phyloP scores from a whole-genome alignment of 2,888 invertebrate species.

The Tenthredo amoena region DNA sequence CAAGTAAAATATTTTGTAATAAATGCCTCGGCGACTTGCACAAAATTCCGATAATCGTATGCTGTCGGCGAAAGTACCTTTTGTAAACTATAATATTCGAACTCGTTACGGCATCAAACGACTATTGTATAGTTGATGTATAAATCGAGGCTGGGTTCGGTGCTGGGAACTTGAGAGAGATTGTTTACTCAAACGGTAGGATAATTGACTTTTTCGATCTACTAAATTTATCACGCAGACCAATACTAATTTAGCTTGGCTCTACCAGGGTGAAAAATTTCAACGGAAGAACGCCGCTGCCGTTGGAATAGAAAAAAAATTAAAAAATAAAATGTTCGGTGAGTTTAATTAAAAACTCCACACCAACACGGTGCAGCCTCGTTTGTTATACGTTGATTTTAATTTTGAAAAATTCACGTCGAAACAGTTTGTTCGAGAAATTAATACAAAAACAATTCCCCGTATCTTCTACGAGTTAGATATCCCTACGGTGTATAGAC shows the following conservation, averaged over 20 bases:
- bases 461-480: neutral
- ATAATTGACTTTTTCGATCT: slow-evolving; percentile 36
- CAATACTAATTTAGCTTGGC: slow-evolving; percentile 29
- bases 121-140: neutral
- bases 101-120: slow-evolving; percentile 21
- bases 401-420: slow-evolving; percentile 39
- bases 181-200: slow-evolving; percentile 41
- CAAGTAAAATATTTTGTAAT: slow-evolving; percentile 11
- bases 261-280: slow-evolving; percentile 34
- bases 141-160: neutral
- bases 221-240: slow-evolving; percentile 28
- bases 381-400: slow-evolving; percentile 40
- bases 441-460: neutral
- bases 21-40: slow-evolving; percentile 2
- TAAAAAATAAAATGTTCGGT: slow-evolving; percentile 12
- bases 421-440: slow-evolving; percentile 7
- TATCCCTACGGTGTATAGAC: neutral
- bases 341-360: slow-evolving; percentile 43
- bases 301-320: neutral
- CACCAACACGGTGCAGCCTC: neutral
- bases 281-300: neutral
- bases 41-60: slow-evolving; percentile 13
- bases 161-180: slow-evolving; percentile 29
- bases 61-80: slow-evolving; percentile 9
- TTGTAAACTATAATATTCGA: slow-evolving; percentile 29